phyloP scores from a whole-genome alignment of 92 coral and sea anemone genomes.

The Desmophyllum pertusum region DNA sequence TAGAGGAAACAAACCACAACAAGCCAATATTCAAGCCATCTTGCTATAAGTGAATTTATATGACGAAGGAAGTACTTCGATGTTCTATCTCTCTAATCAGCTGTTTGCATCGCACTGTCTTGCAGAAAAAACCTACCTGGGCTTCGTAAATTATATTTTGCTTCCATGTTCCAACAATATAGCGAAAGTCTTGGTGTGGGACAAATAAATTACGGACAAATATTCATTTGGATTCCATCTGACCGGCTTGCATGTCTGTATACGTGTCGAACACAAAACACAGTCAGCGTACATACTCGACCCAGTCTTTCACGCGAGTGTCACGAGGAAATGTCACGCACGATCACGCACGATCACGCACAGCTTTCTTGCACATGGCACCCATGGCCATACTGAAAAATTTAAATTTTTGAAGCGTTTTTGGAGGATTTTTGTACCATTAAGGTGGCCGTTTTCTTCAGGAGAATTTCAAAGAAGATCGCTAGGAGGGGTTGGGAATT shows the following conservation, averaged over 20 bases:
- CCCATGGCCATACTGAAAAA: too few relatives aligned
- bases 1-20: conserved; percentile 3
- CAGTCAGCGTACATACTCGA: conserved; percentile 34
- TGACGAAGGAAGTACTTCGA: background rate
- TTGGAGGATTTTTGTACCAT: too few relatives aligned
- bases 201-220: background rate
- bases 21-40: background rate
- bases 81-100: too few relatives aligned
- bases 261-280: conserved; percentile 50
- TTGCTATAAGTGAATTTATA: background rate
- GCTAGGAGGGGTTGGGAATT: too few relatives aligned
- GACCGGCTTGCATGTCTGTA: conserved; percentile 3
- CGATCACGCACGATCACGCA: background rate
- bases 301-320: conserved; percentile 30
- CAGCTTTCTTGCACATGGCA: too few relatives aligned
- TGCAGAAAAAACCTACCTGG: conserved; percentile 67
- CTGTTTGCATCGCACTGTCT: background rate
- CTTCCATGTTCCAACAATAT: conserved; percentile 66
- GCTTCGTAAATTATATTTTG: conserved; percentile 85
- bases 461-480: too few relatives aligned
- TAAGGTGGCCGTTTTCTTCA: too few relatives aligned
- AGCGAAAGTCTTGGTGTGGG: background rate
- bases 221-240: background rate
- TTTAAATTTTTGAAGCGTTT: too few relatives aligned
- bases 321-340: conserved; percentile 8